Evolutionary conservation across 2,888 invertebrate genomes (phyloP).

Genomic region (Tachina lurida): DNA sequence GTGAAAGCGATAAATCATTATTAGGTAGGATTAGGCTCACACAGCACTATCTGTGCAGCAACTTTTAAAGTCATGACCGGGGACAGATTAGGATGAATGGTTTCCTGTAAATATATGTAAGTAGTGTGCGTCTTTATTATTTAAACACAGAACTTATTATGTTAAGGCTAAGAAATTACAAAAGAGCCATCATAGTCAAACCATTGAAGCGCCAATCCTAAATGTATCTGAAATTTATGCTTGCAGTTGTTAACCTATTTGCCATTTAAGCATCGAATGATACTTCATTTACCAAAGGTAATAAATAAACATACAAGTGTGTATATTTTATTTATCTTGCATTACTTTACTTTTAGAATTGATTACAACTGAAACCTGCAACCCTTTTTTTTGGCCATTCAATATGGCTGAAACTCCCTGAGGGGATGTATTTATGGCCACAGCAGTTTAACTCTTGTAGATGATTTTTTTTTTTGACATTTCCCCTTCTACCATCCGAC

Average conservation of each 20-base stretch:
- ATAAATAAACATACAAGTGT: neutral
- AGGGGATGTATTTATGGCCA: constrained; percentile 12
- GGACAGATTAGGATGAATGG: no score
- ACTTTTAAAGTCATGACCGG: no score
- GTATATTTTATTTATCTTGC: constrained; percentile 31
- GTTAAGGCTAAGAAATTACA: no score
- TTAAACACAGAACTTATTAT: no score
- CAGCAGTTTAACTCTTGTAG: neutral
- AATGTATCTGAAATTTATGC: no score
- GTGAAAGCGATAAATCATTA: no score
- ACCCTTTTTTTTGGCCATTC: constrained; percentile 58
- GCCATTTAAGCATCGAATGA: constrained; percentile 50
- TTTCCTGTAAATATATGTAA: no score
- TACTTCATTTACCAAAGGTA: constrained; percentile 43
- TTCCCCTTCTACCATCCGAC: neutral
- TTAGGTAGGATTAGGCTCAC: no score
- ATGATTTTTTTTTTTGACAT: constrained; percentile 1
- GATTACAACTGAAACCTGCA: constrained; percentile 27
- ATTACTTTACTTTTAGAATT: constrained; percentile 7
- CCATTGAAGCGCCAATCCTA: no score
- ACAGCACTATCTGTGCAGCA: no score
- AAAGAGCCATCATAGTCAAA: no score
- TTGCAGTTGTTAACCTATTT: constrained; percentile 22
- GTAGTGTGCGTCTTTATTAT: no score
- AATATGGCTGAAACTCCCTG: constrained; percentile 43